These are phyloP conservation scores for Spodoptera frugiperda DNA, from an alignment of 1,140 invertebrate genomes.

Conservation along the genomic window DNA sequence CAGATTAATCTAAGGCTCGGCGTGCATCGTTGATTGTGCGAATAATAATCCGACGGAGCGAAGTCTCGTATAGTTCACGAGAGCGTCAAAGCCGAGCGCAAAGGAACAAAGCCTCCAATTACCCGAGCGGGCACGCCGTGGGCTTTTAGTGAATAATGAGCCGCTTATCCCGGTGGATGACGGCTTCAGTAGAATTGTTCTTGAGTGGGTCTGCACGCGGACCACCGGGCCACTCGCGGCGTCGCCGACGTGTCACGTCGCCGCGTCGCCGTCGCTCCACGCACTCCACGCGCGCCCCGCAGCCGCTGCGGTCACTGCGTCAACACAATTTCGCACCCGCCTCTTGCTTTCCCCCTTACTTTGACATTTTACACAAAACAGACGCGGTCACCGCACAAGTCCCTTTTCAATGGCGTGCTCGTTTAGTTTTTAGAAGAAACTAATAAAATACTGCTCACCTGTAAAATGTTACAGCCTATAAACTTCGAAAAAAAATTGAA, in stretches of 20 bases:
- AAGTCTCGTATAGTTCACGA: slow-evolving; percentile 67
- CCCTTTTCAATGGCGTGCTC: slow-evolving; percentile 61
- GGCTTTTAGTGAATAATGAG: slow-evolving; percentile 85
- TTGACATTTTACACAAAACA: slow-evolving; percentile 76
- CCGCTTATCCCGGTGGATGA: slow-evolving; percentile 78
- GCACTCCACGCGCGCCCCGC: slow-evolving; percentile 39
- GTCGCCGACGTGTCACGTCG: slow-evolving; percentile 1
- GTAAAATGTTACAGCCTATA: slow-evolving; percentile 29
- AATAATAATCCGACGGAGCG: slow-evolving; percentile 72
- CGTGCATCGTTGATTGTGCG: slow-evolving; percentile 73
- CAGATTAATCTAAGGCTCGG: slow-evolving; percentile 73
- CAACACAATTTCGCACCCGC: slow-evolving; percentile 71
- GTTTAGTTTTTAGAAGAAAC: slow-evolving; percentile 41
- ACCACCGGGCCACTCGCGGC: slow-evolving; percentile 65
- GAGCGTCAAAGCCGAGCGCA: slow-evolving; percentile 73
- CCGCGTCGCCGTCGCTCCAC: not conserved
- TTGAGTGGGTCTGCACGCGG: slow-evolving; percentile 68
- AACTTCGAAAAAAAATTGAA: slow-evolving; percentile 7
- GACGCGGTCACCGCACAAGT: slow-evolving; percentile 70
- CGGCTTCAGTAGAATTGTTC: slow-evolving; percentile 77
- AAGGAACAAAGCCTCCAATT: slow-evolving; percentile 84
- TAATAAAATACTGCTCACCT: slow-evolving; percentile 25
- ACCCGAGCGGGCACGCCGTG: slow-evolving; percentile 80
- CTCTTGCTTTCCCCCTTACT: slow-evolving; percentile 66
- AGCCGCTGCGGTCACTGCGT: slow-evolving; percentile 68